Conservation (phyloP, 2,888 invertebrate species). For the Cataglyphis rosenhaueri region DNA sequence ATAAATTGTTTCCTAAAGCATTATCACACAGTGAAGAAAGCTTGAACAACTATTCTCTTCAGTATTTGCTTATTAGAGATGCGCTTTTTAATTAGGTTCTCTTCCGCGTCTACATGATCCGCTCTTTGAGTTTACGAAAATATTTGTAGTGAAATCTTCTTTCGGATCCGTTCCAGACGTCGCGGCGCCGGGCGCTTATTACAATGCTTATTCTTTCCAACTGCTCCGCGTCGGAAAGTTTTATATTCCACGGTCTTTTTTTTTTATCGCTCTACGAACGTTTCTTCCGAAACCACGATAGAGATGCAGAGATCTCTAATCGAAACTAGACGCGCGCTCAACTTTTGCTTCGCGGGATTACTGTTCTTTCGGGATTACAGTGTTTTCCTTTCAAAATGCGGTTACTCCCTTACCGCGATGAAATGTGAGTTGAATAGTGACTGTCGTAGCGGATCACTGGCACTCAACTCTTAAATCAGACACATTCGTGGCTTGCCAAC, state of each 20-base stretch:
- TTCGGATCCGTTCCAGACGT: slow-evolving; percentile 15
- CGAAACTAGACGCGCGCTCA: slow-evolving; percentile 5
- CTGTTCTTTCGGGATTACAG: not conserved
- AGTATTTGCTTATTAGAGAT: slow-evolving; percentile 33
- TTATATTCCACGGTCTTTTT: not conserved
- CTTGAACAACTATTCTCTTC: not conserved
- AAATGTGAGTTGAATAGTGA: slow-evolving; percentile 10
- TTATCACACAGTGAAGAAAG: slow-evolving; percentile 6
- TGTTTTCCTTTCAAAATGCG: not conserved
- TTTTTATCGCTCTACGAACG: not conserved
- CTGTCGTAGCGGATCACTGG: slow-evolving; percentile 9
- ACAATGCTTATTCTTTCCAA: slow-evolving; percentile 26
- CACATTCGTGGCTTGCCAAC: not conserved
- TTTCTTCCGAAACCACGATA: slow-evolving; percentile 8
- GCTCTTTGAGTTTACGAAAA: not conserved
- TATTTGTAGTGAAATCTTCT: slow-evolving; percentile 13
- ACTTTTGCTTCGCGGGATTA: slow-evolving; percentile 17
- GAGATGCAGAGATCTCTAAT: slow-evolving; percentile 2
- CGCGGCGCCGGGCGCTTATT: slow-evolving; percentile 31
- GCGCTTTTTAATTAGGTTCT: slow-evolving; percentile 24
- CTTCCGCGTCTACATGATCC: not conserved
- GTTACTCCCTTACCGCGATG: not conserved
- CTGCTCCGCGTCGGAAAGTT: not conserved
- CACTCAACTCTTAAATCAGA: slow-evolving; percentile 22
- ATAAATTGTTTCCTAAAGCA: slow-evolving; percentile 7